Evolutionary conservation across 2,797 vertebrate species (phyloP).

Genomic region (Danio albolineatus): DNA sequence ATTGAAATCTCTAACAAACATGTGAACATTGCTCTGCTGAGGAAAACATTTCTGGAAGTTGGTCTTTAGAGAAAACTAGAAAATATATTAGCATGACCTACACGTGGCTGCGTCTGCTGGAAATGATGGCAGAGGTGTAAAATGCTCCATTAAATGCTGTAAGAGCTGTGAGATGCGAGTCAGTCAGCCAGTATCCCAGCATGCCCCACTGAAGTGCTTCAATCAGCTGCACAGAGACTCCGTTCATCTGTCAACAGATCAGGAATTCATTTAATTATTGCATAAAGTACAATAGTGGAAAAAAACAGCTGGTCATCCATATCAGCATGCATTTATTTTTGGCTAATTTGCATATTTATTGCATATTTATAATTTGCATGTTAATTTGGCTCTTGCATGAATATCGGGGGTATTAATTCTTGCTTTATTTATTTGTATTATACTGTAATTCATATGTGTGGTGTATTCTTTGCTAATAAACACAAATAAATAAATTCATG

Average conservation of each 20-base stretch:
- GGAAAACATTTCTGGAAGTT: slow-evolving; percentile 55
- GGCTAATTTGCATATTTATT: too few relatives aligned
- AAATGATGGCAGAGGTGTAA: not conserved
- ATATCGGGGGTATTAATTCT: too few relatives aligned
- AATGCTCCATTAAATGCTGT: slow-evolving; percentile 4
- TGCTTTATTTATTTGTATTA: too few relatives aligned
- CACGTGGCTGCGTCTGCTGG: not conserved
- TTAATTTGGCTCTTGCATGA: too few relatives aligned
- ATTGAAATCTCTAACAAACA: slow-evolving; percentile 76
- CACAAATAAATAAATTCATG: too few relatives aligned
- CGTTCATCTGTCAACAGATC: slow-evolving; percentile 62
- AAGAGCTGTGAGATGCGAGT: slow-evolving; percentile 38
- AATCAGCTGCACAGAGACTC: slow-evolving; percentile 11
- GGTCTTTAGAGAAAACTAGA: slow-evolving; percentile 67
- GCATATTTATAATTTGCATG: too few relatives aligned
- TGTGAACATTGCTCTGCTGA: slow-evolving; percentile 22
- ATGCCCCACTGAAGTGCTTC: slow-evolving; percentile 61
- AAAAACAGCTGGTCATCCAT: too few relatives aligned
- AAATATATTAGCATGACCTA: slow-evolving; percentile 54
- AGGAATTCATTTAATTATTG: not conserved
- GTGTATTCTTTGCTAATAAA: too few relatives aligned
- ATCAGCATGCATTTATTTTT: too few relatives aligned
- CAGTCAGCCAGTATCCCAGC: slow-evolving; percentile 46
- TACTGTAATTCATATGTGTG: too few relatives aligned
- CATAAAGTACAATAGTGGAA: too few relatives aligned